A percentile compares a stretch with the other conserved stretches of the same genome.
Evolutionary conservation across 2,888 invertebrate species (phyloP).

Genomic region (Agrotis clavis): DNA sequence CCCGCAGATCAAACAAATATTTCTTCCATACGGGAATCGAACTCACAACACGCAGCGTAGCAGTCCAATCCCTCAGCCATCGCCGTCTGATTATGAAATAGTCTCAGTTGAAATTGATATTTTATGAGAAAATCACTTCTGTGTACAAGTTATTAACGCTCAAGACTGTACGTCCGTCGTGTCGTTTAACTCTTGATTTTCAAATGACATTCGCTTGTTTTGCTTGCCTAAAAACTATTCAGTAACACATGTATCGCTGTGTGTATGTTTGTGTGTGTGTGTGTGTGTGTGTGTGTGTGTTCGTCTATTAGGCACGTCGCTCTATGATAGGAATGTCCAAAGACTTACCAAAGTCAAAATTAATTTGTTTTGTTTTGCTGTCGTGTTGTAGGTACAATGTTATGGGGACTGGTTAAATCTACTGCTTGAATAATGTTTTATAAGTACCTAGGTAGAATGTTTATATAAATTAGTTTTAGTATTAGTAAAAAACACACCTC

Average conservation of each 20-base stretch:
- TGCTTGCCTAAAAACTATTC: constrained; percentile 66
- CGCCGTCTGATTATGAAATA: background rate
- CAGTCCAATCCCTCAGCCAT: no score
- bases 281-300: constrained; percentile 16
- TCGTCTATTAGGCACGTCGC: constrained; percentile 30
- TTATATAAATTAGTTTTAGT: background rate
- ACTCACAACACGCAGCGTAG: no score
- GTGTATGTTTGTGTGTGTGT: constrained; percentile 20
- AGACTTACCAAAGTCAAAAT: constrained; percentile 45
- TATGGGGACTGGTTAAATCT: background rate
- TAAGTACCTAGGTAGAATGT: no score
- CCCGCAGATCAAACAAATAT: no score
- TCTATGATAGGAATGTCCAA: constrained; percentile 41
- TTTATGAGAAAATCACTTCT: background rate
- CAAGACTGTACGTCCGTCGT: constrained; percentile 11
- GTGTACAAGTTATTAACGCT: background rate
- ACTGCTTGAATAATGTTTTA: background rate
- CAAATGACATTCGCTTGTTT: constrained; percentile 72
- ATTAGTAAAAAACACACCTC: background rate
- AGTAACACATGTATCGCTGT: constrained; percentile 29
- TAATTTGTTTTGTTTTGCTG: constrained; percentile 22
- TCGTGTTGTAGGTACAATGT: background rate
- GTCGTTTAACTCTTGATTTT: constrained; percentile 77
- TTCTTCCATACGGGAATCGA: no score
- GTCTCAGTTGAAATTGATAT: background rate